A percentile compares a stretch with the other conserved stretches of the same genome.
phyloP scores from a whole-genome alignment of 2,888 invertebrate species.

The Megamerina dolium region DNA sequence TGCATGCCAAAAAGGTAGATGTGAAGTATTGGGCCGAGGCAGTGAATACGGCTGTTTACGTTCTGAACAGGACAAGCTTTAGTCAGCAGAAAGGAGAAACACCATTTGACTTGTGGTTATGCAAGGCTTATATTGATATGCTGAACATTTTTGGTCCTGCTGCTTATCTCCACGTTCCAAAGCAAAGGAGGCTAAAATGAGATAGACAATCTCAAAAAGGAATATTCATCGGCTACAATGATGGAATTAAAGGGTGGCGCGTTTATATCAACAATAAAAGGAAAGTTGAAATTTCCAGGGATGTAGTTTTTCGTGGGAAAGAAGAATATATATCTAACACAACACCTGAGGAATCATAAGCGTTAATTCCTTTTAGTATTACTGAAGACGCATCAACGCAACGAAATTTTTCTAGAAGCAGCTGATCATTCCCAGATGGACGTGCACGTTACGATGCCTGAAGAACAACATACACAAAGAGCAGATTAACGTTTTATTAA shows the following conservation, averaged over 20 bases:
- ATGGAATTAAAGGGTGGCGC: neutral
- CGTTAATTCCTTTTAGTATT: no score
- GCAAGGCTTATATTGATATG: neutral
- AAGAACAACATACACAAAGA: no score
- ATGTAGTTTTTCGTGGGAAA: neutral
- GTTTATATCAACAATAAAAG: conserved; percentile 2
- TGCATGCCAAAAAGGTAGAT: no score
- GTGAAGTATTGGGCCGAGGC: no score
- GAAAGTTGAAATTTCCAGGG: conserved; percentile 1
- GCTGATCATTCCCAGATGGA: no score
- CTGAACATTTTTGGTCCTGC: neutral
- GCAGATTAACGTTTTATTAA: no score
- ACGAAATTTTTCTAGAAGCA: no score
- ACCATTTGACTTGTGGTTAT: neutral
- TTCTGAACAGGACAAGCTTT: conserved; percentile 2
- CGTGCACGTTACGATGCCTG: no score
- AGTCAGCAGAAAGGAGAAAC: no score
- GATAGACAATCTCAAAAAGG: neutral
- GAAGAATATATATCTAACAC: no score
- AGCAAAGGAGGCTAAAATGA: neutral
- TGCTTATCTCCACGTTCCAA: neutral
- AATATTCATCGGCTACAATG: neutral
- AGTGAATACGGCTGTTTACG: neutral
- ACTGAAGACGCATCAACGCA: no score
- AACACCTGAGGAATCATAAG: no score